A percentile compares a stretch with the other conserved stretches of the same genome.
Conservation (phyloP, 1,140 invertebrate genomes). For the Drosophila cardini region DNA sequence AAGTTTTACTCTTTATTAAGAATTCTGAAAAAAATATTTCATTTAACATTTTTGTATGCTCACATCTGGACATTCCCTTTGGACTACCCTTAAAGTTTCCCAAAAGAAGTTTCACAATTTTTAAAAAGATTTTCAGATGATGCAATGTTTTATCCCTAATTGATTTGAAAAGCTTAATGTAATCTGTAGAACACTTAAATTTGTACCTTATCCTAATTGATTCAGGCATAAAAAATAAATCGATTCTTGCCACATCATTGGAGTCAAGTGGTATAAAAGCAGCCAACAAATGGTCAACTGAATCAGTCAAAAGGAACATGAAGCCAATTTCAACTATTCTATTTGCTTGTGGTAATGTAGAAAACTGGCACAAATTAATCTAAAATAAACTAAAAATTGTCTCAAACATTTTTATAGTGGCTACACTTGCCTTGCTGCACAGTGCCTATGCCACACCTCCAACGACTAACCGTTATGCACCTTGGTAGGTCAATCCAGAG, state of each 20-base stretch:
- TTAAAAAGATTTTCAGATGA: too few species aligned
- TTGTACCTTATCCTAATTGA: constrained; percentile 36
- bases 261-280: constrained; percentile 54
- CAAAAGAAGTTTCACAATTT: too few species aligned
- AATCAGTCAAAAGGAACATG: constrained; percentile 44
- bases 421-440: constrained; percentile 52
- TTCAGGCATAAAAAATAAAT: constrained; percentile 35
- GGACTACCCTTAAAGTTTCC: too few species aligned
- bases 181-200: constrained; percentile 4
- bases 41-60: background rate
- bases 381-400: constrained; percentile 58
- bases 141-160: background rate
- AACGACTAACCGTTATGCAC: too few species aligned
- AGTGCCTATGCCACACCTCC: constrained; percentile 20
- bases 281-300: background rate
- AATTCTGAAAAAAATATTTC: too few species aligned
- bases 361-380: constrained; percentile 8
- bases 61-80: too few species aligned
- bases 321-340: constrained; percentile 54
- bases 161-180: constrained; percentile 1
- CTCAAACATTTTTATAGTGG: constrained; percentile 55
- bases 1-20: too few species aligned
- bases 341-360: constrained; percentile 63
- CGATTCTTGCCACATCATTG: constrained; percentile 40
- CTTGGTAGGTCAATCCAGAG: too few species aligned